Base-by-base conservation (phyloP, 2,113 vertebrate genomes). In the Zapornia atra region DNA sequence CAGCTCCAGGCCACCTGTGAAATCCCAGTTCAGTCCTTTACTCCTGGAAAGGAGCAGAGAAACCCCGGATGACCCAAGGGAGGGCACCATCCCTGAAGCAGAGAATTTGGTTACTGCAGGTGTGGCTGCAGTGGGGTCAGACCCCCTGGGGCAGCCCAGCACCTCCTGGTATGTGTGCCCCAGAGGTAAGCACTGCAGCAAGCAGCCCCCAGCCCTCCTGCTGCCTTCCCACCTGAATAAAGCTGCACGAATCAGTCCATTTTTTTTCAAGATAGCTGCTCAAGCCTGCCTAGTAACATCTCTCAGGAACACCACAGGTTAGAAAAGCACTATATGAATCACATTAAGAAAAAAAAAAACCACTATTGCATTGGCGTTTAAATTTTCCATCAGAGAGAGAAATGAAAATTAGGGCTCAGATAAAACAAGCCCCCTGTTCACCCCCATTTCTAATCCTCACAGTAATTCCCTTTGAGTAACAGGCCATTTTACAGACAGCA, bases 131-230 rank as follows among this genome's bases (percentile, higher is more conserved):
- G 38, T 1, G 1, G 15, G 42, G 13, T 22, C 75, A 66, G 65
- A 66, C 21, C 11, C 7, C 31, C 22, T 1, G 0, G 64, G 18
- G 19, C 64, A 78, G 18, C 36, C 28, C 40, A 8, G 51, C 40
- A 91, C 42, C 16, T 21, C 36, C 28, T 3, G 0, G 5, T 10
- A 17, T 2, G 0, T 6, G 9, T n/a, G 77, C 16, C n/a, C 36
- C 0, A 1, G 44, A 20, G 38, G 17, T 13, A 16, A 76, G 9
- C 3, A 0, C 24, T 69, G 61, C 33, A 44, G 15, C 21, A 48
- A 82, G 60, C 12, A 25, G 11, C 3, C 29, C 18, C 15, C 0
- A 6, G 26, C 33, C 36, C 31, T 61, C 31, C 29, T 0, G 1
- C 9, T 36, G 34, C 54, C 40, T 50, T 60, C 54, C 38, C n/a